phyloP scores from a whole-genome alignment of 2,113 vertebrate genomes.

The Neodon shergylaensis region DNA sequence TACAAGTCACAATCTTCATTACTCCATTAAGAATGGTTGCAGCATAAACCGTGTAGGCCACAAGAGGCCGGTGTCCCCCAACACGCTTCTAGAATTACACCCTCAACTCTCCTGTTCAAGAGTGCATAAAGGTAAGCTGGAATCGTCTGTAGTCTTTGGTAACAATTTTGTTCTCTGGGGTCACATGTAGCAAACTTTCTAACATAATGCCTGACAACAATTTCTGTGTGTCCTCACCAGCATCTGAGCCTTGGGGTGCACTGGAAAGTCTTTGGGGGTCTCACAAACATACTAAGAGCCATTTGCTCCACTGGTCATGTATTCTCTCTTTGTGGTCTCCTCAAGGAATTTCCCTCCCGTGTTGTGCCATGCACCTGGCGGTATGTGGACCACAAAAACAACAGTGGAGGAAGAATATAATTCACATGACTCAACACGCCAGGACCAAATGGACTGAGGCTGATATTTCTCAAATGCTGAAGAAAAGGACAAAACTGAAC shows the following conservation, averaged over 20 bases:
- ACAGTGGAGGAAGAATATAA: not conserved
- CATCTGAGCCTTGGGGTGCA: not conserved
- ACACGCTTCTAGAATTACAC: not conserved
- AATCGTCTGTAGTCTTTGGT: conserved; percentile 2
- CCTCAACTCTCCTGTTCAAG: not conserved
- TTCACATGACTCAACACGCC: not conserved
- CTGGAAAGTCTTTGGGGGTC: not conserved
- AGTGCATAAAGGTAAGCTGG: not conserved
- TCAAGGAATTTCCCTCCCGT: not conserved
- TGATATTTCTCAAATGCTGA: not conserved
- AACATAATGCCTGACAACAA: not conserved
- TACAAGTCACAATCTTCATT: not conserved
- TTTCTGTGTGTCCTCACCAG: not conserved
- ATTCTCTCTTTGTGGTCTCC: not conserved
- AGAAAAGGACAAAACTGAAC: not conserved
- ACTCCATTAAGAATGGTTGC: not conserved
- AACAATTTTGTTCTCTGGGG: not conserved
- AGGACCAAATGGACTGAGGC: not conserved
- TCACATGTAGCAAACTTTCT: not conserved
- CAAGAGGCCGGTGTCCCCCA: not conserved
- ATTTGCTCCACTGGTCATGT: not conserved
- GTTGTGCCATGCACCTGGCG: not conserved
- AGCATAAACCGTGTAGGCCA: not conserved
- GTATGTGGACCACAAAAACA: not conserved
- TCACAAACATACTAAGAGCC: not conserved